These are phyloP conservation scores for Podarcis raffonei DNA, from an alignment of 2,113 vertebrate genomes.

Conservation along the genomic window DNA sequence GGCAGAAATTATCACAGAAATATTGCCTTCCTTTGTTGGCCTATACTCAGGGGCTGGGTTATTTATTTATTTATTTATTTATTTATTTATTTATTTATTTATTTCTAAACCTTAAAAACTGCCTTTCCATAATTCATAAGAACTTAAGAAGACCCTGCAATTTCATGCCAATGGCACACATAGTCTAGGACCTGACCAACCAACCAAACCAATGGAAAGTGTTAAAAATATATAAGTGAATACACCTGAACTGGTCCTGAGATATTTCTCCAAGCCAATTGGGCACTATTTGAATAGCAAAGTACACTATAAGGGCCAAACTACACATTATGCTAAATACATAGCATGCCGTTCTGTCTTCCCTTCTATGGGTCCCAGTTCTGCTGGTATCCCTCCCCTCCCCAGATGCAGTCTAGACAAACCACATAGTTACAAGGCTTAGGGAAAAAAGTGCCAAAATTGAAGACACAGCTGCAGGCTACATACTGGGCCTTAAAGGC, in stretches of 20 bases:
- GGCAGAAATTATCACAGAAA: neutral
- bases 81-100: neutral
- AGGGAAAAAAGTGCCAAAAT: no score
- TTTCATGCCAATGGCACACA: neutral
- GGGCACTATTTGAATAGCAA: neutral
- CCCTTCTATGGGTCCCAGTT: neutral
- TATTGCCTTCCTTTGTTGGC: neutral
- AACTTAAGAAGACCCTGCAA: neutral
- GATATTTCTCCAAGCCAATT: neutral
- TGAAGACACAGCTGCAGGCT: no score
- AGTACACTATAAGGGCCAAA: neutral
- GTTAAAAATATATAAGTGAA: neutral
- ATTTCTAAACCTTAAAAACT: neutral
- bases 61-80: slow-evolving; percentile 15
- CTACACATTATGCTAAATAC: neutral
- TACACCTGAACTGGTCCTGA: neutral
- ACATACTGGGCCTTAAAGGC: no score
- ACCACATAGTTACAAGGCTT: no score
- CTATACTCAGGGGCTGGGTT: neutral
- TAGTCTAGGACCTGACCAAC: no score
- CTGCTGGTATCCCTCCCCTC: neutral
- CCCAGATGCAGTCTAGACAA: no score
- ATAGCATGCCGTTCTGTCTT: neutral
- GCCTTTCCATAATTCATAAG: neutral
- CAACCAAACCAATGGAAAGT: neutral